Evolutionary conservation across 2,888 invertebrate species (phyloP).

Genomic region (Epirrhoe tristata): DNA sequence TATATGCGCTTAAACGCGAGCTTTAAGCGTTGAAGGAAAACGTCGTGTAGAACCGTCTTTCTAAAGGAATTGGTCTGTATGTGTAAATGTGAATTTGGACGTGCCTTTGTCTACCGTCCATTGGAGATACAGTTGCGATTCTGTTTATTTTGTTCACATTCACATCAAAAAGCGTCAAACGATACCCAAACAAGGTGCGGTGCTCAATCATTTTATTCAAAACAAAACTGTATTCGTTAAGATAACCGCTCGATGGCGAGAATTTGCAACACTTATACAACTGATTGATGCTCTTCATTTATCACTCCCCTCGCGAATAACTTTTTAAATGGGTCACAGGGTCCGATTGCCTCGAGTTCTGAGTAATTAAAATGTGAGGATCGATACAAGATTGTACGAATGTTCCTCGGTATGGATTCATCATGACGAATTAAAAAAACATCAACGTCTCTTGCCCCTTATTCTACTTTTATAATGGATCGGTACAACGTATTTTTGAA

Average conservation of each 20-base stretch:
- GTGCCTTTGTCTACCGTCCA: too few relatives aligned
- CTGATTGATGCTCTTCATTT: conserved; percentile 84
- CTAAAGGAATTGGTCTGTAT: too few relatives aligned
- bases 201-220: conserved; percentile 62
- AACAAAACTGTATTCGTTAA: conserved; percentile 65
- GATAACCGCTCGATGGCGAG: conserved; percentile 68
- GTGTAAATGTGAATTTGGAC: too few relatives aligned
- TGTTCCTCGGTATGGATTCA: background rate
- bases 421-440: background rate
- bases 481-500: too few relatives aligned
- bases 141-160: too few relatives aligned
- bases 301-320: conserved; percentile 81
- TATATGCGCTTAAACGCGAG: too few relatives aligned
- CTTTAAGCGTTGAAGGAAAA: too few relatives aligned
- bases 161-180: background rate
- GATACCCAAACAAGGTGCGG: conserved; percentile 23
- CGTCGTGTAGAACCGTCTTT: too few relatives aligned
- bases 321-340: conserved; percentile 84
- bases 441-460: background rate
- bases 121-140: too few relatives aligned
- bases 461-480: background rate
- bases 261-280: conserved; percentile 82
- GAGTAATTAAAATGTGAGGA: conserved; percentile 78
- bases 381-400: conserved; percentile 59
- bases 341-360: conserved; percentile 73